These are phyloP conservation scores for Perizoma flavofasciatum DNA, from an alignment of 2,888 invertebrate genomes.

Conservation along the genomic window DNA sequence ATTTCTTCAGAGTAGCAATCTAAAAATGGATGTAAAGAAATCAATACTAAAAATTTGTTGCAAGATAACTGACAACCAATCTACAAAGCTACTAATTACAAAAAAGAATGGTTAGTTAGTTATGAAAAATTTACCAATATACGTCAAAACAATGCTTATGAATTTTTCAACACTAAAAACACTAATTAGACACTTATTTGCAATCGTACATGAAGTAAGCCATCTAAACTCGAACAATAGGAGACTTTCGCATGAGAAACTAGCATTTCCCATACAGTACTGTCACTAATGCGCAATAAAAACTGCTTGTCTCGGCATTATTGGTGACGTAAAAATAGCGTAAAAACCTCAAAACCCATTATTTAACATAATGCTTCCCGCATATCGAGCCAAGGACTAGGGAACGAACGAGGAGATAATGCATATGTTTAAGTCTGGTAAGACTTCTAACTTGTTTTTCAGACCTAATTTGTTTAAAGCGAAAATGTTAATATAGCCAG, in stretches of 20 bases:
- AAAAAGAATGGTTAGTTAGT: not conserved
- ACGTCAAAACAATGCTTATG: not conserved
- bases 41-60: no score
- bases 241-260: slow-evolving; percentile 79
- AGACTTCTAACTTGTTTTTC: no score
- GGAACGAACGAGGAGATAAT: not conserved
- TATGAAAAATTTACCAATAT: not conserved
- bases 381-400: slow-evolving; percentile 44
- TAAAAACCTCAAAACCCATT: slow-evolving; percentile 65
- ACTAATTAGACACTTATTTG: slow-evolving; percentile 40
- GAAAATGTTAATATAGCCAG: no score
- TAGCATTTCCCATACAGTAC: slow-evolving; percentile 71
- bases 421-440: not conserved
- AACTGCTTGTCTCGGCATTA: slow-evolving; percentile 58
- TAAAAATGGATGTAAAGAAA: not conserved
- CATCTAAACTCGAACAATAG: slow-evolving; percentile 52
- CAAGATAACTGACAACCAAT: no score
- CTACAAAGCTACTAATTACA: not conserved
- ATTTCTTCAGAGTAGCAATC: not conserved
- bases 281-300: slow-evolving; percentile 63
- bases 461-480: no score
- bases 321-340: slow-evolving; percentile 52
- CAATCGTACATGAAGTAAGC: slow-evolving; percentile 39
- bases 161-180: slow-evolving; percentile 37
- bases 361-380: slow-evolving; percentile 72